Conservation (phyloP, 2,888 invertebrate genomes). For the Steinernema scapterisci region DNA sequence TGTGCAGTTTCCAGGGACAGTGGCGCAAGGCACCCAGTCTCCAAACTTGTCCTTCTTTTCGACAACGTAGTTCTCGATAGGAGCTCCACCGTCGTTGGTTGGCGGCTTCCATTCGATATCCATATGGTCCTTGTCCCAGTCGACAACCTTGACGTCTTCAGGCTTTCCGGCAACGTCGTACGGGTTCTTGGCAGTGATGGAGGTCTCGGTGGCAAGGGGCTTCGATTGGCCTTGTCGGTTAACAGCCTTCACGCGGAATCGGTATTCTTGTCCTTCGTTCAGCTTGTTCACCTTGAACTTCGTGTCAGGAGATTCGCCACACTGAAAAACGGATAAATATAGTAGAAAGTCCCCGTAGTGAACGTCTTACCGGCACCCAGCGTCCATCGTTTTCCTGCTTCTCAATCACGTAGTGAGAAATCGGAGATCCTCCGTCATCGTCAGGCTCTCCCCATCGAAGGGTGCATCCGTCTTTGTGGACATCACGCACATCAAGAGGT, state of each 20-base stretch:
- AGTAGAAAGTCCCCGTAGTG: no score
- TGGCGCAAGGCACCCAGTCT: slow-evolving; percentile 65
- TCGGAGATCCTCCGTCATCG: slow-evolving; percentile 88
- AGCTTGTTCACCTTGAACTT: slow-evolving; percentile 76
- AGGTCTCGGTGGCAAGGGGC: slow-evolving; percentile 80
- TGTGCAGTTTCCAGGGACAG: slow-evolving; percentile 60
- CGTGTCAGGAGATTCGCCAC: slow-evolving; percentile 66
- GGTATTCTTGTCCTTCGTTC: slow-evolving; percentile 90
- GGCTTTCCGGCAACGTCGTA: slow-evolving; percentile 71
- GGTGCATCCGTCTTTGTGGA: slow-evolving; percentile 85
- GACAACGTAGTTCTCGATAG: slow-evolving; percentile 61
- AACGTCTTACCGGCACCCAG: slow-evolving; percentile 62
- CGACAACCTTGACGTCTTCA: slow-evolving; percentile 74
- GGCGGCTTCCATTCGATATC: slow-evolving; percentile 95
- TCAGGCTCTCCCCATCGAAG: slow-evolving; percentile 79
- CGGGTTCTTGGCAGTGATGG: slow-evolving; percentile 91
- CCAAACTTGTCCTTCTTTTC: slow-evolving; percentile 68
- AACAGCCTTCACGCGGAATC: slow-evolving; percentile 86
- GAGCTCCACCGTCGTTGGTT: slow-evolving; percentile 81
- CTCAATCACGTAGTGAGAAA: slow-evolving; percentile 87
- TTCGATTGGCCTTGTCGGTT: slow-evolving; percentile 90
- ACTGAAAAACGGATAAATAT: slow-evolving; percentile 40
- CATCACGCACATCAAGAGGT: slow-evolving; percentile 81
- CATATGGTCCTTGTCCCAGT: slow-evolving; percentile 94
- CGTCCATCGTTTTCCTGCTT: slow-evolving; percentile 73